These are phyloP conservation scores for Pangasius macronema DNA, from an alignment of 2,797 vertebrate genomes.

Conservation along the genomic window DNA sequence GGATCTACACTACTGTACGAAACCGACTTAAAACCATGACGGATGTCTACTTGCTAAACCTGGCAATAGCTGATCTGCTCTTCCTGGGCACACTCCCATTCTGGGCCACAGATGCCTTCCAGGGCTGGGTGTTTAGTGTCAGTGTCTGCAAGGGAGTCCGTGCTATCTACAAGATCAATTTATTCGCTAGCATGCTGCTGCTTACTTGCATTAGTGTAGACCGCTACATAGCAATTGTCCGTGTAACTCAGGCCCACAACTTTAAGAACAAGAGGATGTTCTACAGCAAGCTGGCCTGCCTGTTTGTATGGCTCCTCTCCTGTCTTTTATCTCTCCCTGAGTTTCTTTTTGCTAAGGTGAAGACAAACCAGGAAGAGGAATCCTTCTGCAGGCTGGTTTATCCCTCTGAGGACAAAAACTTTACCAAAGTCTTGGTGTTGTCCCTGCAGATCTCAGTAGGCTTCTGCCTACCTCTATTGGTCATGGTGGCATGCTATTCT, in stretches of 20 bases:
- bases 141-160: constrained; percentile 80
- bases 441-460: constrained; percentile 82
- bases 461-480: constrained; percentile 81
- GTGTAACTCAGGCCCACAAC: constrained; percentile 77
- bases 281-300: constrained; percentile 78
- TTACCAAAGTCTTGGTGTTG: constrained; percentile 75
- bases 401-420: constrained; percentile 54
- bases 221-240: constrained; percentile 85
- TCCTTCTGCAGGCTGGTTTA: constrained; percentile 74
- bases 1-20: constrained; percentile 79
- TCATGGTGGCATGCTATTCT: constrained; percentile 85
- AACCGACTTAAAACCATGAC: constrained; percentile 85
- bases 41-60: constrained; percentile 83
- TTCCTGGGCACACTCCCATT: constrained; percentile 87
- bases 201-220: constrained; percentile 89
- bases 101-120: constrained; percentile 78
- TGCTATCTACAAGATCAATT: constrained; percentile 86
- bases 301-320: constrained; percentile 78
- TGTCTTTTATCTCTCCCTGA: constrained; percentile 81
- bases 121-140: constrained; percentile 78
- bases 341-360: constrained; percentile 76
- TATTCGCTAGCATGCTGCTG: constrained; percentile 86
- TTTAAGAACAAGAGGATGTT: constrained; percentile 75
- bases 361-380: constrained; percentile 22
- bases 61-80: constrained; percentile 87